Evolutionary conservation across 2,888 invertebrate genomes (phyloP), one percentile per base, ranked within the genome.

Genomic region (Alentia gelatinosa): DNA sequence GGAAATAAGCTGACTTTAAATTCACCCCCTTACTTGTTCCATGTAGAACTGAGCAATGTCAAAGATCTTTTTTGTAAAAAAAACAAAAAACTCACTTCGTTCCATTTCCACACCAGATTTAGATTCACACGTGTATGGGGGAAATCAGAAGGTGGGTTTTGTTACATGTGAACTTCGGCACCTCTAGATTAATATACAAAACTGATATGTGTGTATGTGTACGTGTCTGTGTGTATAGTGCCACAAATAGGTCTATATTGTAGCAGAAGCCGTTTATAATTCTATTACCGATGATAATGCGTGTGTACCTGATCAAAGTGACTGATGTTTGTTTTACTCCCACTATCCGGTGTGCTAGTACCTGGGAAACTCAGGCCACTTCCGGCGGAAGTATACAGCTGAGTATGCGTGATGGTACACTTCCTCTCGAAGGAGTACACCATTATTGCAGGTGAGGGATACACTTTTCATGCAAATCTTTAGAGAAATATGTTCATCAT

Each of bases 181-280:
- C 68, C 5, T 68, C 30, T 68, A 30, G 33, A 68, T 30, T 30
- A 19, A 56, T 68, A 4, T 30, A 30, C 30, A 68, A 26, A 30
- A 68, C 12, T 68, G n/a, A 9, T 68, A 68, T 30, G 68, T 56
- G n/a, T 56, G 56, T 56, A 56, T n/a, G n/a, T 56, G n/a, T 56
- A n/a, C n/a, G n/a, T n/a, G n/a, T n/a, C n/a, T 56, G n/a, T 56
- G n/a, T 63, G n/a, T 68, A 68, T 30, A 68, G 68, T 68, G 68
- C 68, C 68, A 68, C 68, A 30, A 68, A 68, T 68, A 68, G 68
- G 26, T 68, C 79, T 79, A 79, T 79, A 79, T 79, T 79, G 79
- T 79, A 79, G 79, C 79, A 79, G 37, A 39, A 23, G 37, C 39
- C 37, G 79, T 79, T 79, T 79, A 68, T 68, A 68, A 68, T 68